Base-by-base conservation (phyloP, 1,140 invertebrate species). In the Pseudomyrmex gracilis region DNA sequence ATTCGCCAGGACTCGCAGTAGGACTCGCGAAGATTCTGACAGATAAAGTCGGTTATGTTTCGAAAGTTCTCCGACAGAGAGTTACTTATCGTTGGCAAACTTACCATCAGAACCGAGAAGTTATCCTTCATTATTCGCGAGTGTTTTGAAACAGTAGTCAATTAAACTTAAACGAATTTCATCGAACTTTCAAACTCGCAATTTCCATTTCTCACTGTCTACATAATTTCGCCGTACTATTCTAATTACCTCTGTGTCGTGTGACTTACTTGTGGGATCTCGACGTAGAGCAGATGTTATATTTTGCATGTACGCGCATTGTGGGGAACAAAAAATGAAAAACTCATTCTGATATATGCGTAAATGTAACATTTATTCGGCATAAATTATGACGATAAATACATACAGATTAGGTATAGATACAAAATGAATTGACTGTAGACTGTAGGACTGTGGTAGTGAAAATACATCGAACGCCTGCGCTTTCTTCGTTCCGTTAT, bases 301-400 rank as follows among this genome's bases (percentile, higher is more conserved):
- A 34, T 67, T 2, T 61, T 12, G 15, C 10, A 22, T 58, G 70
- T 49, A 73, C 85, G 47, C 60, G 60, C 15, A 70, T 63, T 49
- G 55, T n/a, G 49, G 13, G 8, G 43, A 34, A 34, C 4, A 57
- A 2, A 17, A 51, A 22, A 43, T 13, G 20, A 45, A 24, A 34
- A n/a, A 49, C 10, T 63, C 43, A 17, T 51, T 47, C 20, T 74
- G 57, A 49, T 87, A 34, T 34, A 77, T 93, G 93, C 92, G 91
- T 94, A 94, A 93, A 93, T 93, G 91, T 93, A 94, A 94, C 93
- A 94, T 94, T 94, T 94, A 94, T 94, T 93, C 92, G 92, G 93
- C 93, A 93, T 94, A 93, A 93, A 93, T 93, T 93, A 93, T 94
- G 93, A 93, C 92, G 91, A 91, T 94, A 91, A 91, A 93, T 93